These are phyloP conservation scores for Ceuthmochares aereus DNA, from an alignment of 2,113 vertebrate genomes.

Conservation along the genomic window DNA sequence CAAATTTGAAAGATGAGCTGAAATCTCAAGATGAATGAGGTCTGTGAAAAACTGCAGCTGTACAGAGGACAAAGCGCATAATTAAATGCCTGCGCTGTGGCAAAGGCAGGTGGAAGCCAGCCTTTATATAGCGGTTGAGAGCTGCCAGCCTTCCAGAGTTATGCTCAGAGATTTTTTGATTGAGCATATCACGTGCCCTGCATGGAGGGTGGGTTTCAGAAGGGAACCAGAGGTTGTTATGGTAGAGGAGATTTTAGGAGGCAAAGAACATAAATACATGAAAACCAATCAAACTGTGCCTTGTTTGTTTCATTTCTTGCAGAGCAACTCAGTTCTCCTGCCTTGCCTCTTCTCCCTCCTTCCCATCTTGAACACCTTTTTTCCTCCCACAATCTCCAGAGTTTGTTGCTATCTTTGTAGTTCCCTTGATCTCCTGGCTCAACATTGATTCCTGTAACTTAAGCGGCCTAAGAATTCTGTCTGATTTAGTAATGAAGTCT, in stretches of 20 bases:
- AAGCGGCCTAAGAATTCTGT: background rate
- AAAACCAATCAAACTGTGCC: background rate
- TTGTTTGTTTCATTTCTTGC: background rate
- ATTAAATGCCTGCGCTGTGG: background rate
- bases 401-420: conserved; percentile 29
- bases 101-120: conserved; percentile 48
- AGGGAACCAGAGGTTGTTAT: background rate
- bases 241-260: background rate
- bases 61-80: background rate
- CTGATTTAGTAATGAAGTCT: conserved; percentile 52
- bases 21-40: conserved; percentile 39
- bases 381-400: background rate
- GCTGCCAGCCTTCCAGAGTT: background rate
- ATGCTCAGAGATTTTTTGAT: background rate
- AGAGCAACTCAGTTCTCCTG: background rate
- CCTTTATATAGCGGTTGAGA: background rate
- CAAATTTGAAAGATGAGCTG: conserved; percentile 42
- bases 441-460: conserved; percentile 26
- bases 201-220: background rate
- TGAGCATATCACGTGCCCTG: background rate
- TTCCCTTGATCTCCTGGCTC: conserved; percentile 21
- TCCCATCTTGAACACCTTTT: background rate
- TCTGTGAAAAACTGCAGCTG: conserved; percentile 49
- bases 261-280: background rate
- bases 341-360: background rate